phyloP scores from a whole-genome alignment of 1,140 invertebrate genomes.

The Propsilocerus akamusi region DNA sequence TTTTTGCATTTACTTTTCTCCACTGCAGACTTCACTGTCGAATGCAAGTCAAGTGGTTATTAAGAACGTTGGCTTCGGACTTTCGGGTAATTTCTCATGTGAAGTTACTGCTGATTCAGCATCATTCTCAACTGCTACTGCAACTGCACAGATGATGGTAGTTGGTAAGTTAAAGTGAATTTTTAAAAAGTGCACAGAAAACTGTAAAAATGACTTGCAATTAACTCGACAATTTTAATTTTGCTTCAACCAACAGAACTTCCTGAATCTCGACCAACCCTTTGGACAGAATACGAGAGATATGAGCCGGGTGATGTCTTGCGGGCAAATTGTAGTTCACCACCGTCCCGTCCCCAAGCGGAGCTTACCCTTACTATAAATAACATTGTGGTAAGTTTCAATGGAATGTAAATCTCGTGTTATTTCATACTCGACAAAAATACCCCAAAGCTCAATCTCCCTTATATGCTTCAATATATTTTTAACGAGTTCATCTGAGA shows the following conservation, averaged over 20 bases:
- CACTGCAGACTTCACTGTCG: slow-evolving; percentile 39
- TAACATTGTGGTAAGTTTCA: slow-evolving; percentile 51
- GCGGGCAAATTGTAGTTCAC: slow-evolving; percentile 54
- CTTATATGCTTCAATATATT: no score
- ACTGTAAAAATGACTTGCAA: background rate
- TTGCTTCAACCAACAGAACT: slow-evolving; percentile 28
- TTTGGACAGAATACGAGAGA: slow-evolving; percentile 42
- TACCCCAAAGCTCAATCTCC: background rate
- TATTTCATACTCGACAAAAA: background rate
- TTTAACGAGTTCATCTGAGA: background rate
- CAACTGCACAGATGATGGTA: slow-evolving; percentile 44
- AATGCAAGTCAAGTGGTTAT: slow-evolving; percentile 57
- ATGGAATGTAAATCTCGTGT: no score
- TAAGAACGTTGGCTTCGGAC: slow-evolving; percentile 43
- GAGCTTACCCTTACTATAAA: slow-evolving; percentile 54
- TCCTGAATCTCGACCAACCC: slow-evolving; percentile 32
- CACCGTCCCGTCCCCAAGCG: slow-evolving; percentile 45
- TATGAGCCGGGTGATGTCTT: slow-evolving; percentile 57
- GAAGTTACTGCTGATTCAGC: slow-evolving; percentile 69
- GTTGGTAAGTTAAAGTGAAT: slow-evolving; percentile 41
- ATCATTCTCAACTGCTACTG: slow-evolving; percentile 46
- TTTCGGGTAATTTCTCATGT: slow-evolving; percentile 68
- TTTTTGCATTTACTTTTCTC: slow-evolving; percentile 20
- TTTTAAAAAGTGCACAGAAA: slow-evolving; percentile 1
- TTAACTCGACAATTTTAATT: background rate